These are phyloP conservation scores for Sminthopsis crassicaudata DNA, from an alignment of 2,113 vertebrate species.

Conservation along the genomic window DNA sequence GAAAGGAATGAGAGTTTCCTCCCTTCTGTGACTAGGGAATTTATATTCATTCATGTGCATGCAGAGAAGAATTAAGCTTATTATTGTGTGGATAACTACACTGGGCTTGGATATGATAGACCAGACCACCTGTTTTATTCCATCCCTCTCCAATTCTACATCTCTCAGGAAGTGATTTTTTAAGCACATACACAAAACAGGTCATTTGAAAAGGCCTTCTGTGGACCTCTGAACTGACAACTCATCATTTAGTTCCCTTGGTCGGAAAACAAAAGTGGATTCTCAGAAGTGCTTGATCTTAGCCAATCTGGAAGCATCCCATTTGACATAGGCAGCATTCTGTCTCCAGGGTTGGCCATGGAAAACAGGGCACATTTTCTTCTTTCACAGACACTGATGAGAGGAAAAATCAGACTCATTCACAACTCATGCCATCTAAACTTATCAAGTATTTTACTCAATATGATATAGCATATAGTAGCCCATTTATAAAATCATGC, in stretches of 20 bases:
- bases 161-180: neutral
- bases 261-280: slow-evolving; percentile 36
- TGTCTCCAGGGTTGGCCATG: neutral
- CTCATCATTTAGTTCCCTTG: slow-evolving; percentile 1
- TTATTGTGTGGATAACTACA: neutral
- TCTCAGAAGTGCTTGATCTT: slow-evolving; percentile 49
- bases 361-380: slow-evolving; percentile 57
- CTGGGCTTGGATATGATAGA: neutral
- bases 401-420: slow-evolving; percentile 59
- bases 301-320: slow-evolving; percentile 47
- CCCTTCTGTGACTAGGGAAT: neutral
- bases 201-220: slow-evolving; percentile 2
- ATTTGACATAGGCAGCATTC: slow-evolving; percentile 6
- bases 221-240: slow-evolving; percentile 22
- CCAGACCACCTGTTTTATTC: neutral
- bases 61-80: neutral
- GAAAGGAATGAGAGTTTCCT: neutral
- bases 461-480: slow-evolving; percentile 15
- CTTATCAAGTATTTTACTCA: slow-evolving; percentile 59
- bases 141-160: slow-evolving; percentile 6
- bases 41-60: neutral
- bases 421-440: slow-evolving; percentile 1
- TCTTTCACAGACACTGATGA: slow-evolving; percentile 3
- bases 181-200: slow-evolving; percentile 13
- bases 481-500: slow-evolving; percentile 2